Evolutionary conservation across 2,113 vertebrate genomes (phyloP), one percentile per base, ranked within the genome.

Genomic region (Balaenoptera acutorostrata): DNA sequence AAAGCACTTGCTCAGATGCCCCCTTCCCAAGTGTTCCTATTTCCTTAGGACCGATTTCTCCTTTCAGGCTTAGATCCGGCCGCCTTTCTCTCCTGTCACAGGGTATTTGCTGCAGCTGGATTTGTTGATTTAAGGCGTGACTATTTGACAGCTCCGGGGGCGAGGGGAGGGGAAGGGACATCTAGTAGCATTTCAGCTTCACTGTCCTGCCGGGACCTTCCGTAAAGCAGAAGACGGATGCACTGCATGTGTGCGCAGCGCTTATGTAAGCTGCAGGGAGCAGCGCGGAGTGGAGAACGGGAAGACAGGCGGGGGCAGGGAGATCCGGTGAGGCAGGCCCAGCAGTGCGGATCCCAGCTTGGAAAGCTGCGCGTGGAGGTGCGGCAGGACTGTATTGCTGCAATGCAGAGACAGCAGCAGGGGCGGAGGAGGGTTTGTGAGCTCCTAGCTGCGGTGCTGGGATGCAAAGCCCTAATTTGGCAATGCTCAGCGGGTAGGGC

Each of bases 191-290:
- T 39, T 57, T 88, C 69, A 11, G 80, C 61, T 63, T 49, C 25
- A 4, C 39, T 11, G n/a, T 61, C 75, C 17, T 14, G 2, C 83
- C 21, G 0, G 52, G 71, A 59, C 72, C n/a, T 29, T 71, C 46
- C 18, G n/a, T 39, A 8, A 57, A 4, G 0, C 52, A 78, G 69
- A 90, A 69, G 69, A 49, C 59, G 78, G 69, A 77, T 39, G 41
- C 68, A 6, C 66, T 23, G 92, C 87, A 3, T 4, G 80, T 11
- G 63, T 25, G 90, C 36, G 1, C 3, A 3, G 36, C 39, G 74
- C 46, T 97, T 93, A 77, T 36, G 91, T 96, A 88, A 96, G 44
- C 90, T 1, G 39, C 39, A 23, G 55, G 85, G 52, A 0, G 52
- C 14, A 12, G 91, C 2, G 55, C 27, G 0, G 33, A 12, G 55